Conservation (phyloP, 2,888 invertebrate species). For the Didymodactylos carnosus region DNA sequence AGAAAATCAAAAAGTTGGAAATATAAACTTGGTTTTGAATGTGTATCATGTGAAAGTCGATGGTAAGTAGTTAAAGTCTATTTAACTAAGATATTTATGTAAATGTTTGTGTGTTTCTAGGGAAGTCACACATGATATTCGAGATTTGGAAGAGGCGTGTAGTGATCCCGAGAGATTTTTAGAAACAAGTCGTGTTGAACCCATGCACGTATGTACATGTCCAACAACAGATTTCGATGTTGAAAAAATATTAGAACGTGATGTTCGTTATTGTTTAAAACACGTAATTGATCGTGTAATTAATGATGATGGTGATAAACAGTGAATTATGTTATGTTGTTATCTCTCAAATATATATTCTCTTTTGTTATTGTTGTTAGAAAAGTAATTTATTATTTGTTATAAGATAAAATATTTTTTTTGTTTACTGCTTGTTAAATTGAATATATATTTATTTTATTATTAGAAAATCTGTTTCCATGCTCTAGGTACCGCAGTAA, state of each 20-base stretch:
- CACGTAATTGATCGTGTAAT: not conserved
- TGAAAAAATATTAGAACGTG: too few species aligned
- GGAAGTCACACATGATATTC: not conserved
- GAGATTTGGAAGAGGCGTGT: not conserved
- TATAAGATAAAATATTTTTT: too few species aligned
- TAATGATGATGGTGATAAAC: too few species aligned
- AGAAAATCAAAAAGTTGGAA: not conserved
- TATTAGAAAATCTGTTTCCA: too few species aligned
- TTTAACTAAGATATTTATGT: not conserved
- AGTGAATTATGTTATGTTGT: too few species aligned
- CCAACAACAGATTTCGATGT: not conserved
- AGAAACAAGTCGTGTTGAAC: not conserved
- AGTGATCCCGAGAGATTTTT: not conserved
- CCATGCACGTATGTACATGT: not conserved
- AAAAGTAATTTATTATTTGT: too few species aligned
- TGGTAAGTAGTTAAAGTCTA: not conserved
- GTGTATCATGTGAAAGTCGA: not conserved
- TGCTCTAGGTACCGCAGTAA: too few species aligned
- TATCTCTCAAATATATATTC: too few species aligned
- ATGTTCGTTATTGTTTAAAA: not conserved
- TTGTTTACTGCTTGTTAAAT: too few species aligned
- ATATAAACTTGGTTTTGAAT: not conserved
- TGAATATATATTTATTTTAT: too few species aligned
- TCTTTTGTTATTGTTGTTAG: too few species aligned
- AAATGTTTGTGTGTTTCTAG: not conserved